Percentiles rank a stretch among this genome's conserved stretches.
These are phyloP conservation scores for Gambusia holbrooki DNA, from an alignment of 2,113 vertebrate genomes.

Conservation along the genomic window DNA sequence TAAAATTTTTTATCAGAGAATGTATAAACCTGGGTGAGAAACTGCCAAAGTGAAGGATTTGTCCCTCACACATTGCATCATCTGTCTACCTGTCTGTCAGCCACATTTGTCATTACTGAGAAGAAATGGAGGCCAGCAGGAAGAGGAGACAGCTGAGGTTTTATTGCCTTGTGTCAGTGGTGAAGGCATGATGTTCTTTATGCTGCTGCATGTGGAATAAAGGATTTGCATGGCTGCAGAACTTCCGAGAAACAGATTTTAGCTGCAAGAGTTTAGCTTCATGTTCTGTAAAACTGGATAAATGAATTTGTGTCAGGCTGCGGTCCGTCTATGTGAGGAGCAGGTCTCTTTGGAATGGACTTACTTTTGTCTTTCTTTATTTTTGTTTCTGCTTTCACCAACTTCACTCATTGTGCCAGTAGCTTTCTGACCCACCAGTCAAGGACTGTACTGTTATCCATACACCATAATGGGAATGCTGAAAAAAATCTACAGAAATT, in stretches of 20 bases:
- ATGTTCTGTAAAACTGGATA: not conserved
- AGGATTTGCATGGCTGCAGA: constrained; percentile 19
- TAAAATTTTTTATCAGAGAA: constrained; percentile 15
- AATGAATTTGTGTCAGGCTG: not conserved
- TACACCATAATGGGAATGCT: no score
- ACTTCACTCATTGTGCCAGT: not conserved
- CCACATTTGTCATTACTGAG: constrained; percentile 20
- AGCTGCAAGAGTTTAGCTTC: not conserved
- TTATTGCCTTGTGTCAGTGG: constrained; percentile 43
- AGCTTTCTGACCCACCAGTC: no score
- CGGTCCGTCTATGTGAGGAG: not conserved
- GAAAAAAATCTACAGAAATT: no score
- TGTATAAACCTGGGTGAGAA: constrained; percentile 26
- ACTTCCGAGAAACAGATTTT: constrained; percentile 1
- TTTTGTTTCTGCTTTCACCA: constrained; percentile 13
- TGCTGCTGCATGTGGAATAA: constrained; percentile 10
- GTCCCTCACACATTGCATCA: constrained; percentile 19
- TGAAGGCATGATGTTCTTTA: constrained; percentile 39
- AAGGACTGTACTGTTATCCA: no score
- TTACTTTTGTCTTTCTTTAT: not conserved
- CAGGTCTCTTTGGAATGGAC: not conserved
- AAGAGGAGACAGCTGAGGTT: constrained; percentile 3
- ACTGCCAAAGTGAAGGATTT: constrained; percentile 20
- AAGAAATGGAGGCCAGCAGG: constrained; percentile 8
- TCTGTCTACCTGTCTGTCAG: constrained; percentile 39